These are phyloP conservation scores for Gymnogyps californianus DNA, from an alignment of 2,113 vertebrate species.

Conservation along the genomic window DNA sequence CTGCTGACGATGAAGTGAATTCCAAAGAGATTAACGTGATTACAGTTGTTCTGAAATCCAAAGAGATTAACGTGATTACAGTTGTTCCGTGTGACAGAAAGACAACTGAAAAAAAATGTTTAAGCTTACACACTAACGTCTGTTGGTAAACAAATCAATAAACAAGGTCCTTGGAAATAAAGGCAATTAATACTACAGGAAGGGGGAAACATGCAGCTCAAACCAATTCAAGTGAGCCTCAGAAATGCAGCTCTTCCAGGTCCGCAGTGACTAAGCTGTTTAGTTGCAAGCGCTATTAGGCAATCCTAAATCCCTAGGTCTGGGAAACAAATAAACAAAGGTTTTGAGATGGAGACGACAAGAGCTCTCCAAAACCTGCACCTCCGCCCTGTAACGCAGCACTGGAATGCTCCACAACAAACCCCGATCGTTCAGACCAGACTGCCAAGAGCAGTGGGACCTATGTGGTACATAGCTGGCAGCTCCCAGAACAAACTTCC, in stretches of 20 bases:
- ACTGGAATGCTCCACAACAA: background rate
- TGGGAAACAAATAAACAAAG: background rate
- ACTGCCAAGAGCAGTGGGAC: background rate
- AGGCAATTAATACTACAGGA: background rate
- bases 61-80: background rate
- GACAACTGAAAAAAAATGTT: background rate
- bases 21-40: background rate
- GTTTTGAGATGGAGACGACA: background rate
- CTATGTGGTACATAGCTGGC: rapidly evolving
- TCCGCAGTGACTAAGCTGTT: slow-evolving; percentile 54
- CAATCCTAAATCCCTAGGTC: background rate
- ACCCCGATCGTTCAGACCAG: rapidly evolving
- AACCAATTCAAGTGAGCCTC: background rate
- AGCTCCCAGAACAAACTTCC: background rate
- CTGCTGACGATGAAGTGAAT: background rate
- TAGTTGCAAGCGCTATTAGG: background rate
- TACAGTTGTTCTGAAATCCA: background rate
- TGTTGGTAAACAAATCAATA: background rate
- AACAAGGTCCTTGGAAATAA: background rate
- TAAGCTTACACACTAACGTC: background rate
- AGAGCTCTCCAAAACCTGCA: background rate
- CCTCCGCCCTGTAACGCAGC: background rate
- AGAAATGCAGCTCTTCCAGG: slow-evolving; percentile 40
- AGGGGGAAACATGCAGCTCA: background rate
- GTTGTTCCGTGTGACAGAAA: background rate